These are phyloP conservation scores for Epinephelus coioides DNA, from an alignment of 2,797 vertebrate species.

Conservation along the genomic window DNA sequence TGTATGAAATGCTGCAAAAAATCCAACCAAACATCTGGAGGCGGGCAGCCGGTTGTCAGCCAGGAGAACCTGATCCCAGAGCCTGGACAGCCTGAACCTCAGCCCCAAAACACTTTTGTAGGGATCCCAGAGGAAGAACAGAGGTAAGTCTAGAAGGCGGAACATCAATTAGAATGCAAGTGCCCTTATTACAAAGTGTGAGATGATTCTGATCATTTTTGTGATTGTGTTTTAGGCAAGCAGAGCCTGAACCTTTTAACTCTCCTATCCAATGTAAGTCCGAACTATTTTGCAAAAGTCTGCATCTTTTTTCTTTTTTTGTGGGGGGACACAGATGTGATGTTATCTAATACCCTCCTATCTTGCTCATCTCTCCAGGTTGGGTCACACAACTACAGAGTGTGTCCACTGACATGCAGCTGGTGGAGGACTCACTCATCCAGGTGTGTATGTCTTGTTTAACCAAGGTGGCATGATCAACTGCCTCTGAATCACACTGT, in stretches of 20 bases:
- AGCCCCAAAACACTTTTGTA: slow-evolving; percentile 57
- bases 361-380: slow-evolving; percentile 20
- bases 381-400: slow-evolving; percentile 72
- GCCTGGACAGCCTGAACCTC: not conserved
- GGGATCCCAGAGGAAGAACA: not conserved
- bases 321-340: not conserved
- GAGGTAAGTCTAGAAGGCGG: slow-evolving; percentile 18
- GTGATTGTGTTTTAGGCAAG: slow-evolving; percentile 31
- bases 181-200: not conserved
- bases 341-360: not conserved
- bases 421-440: slow-evolving; percentile 54
- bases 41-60: fast-evolving
- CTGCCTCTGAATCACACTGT: too few relatives aligned
- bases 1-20: slow-evolving; percentile 52
- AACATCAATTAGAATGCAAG: not conserved
- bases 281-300: not conserved
- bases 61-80: slow-evolving; percentile 11
- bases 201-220: not conserved
- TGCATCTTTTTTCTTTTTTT: not conserved
- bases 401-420: slow-evolving; percentile 45
- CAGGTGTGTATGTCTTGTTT: slow-evolving; percentile 56
- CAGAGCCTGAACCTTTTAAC: not conserved
- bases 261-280: slow-evolving; percentile 34
- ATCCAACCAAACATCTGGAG: not conserved
- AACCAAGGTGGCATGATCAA: not conserved